Evolutionary conservation across 2,797 vertebrate species (phyloP).

Genomic region (Rhodeus uyekii): DNA sequence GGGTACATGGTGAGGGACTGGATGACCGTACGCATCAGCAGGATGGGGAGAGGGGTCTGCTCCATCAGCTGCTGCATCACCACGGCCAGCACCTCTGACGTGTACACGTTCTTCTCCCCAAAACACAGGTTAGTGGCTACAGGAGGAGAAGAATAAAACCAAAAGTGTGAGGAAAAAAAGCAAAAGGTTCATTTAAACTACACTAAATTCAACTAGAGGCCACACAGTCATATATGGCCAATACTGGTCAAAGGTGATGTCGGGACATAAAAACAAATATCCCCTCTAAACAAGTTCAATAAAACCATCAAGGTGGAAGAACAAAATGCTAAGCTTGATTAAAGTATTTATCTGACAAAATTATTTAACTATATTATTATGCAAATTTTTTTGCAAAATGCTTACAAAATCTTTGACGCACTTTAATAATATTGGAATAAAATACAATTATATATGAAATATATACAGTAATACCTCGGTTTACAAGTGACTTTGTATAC

Average conservation of each 20-base stretch:
- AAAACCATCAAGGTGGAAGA: too few species aligned
- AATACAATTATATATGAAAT: too few species aligned
- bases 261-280: too few species aligned
- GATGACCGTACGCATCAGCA: conserved; percentile 96
- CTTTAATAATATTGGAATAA: background rate
- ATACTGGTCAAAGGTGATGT: too few species aligned
- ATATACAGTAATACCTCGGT: too few species aligned
- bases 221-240: background rate
- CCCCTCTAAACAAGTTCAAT: too few species aligned
- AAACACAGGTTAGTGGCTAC: conserved; percentile 96
- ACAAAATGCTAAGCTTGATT: too few species aligned
- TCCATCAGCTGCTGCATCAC: conserved; percentile 99
- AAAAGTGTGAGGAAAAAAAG: background rate
- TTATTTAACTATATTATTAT: too few species aligned
- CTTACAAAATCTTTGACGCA: too few species aligned
- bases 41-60: conserved; percentile 90
- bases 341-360: background rate
- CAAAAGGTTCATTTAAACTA: background rate
- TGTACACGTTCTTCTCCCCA: conserved; percentile 92
- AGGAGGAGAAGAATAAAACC: background rate
- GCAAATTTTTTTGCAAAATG: too few species aligned
- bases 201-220: background rate
- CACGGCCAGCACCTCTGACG: conserved; percentile 93
- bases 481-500: too few species aligned
- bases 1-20: conserved; percentile 97